Conservation (phyloP, 2,888 invertebrate genomes). For the Xanthia togata region DNA sequence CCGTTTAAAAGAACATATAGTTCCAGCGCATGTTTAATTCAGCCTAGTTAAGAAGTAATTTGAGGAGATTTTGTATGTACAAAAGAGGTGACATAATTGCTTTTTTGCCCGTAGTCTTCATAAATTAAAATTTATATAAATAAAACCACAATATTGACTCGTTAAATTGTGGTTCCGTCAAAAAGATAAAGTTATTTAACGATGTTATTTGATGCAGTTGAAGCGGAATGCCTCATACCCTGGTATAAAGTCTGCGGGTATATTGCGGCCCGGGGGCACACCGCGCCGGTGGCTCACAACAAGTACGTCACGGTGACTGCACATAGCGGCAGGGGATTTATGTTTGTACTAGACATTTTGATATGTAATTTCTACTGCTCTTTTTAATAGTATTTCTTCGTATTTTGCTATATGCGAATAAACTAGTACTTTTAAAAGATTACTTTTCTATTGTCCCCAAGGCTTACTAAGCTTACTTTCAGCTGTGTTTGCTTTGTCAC, state of each 20-base stretch:
- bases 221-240: neutral
- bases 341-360: neutral
- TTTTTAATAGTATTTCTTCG: neutral
- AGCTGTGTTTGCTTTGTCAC: neutral
- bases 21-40: neutral
- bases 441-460: neutral
- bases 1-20: neutral
- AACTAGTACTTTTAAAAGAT: neutral
- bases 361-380: neutral
- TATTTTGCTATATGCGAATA: neutral
- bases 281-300: neutral
- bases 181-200: neutral
- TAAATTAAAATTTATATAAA: neutral
- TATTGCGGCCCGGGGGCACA: constrained; percentile 2
- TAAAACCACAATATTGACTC: neutral
- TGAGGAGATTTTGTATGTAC: neutral
- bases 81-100: neutral
- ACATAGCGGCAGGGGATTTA: neutral
- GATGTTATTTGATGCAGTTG: neutral
- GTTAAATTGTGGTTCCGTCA: neutral
- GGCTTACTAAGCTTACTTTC: neutral
- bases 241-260: neutral
- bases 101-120: neutral
- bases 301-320: constrained; percentile 13
- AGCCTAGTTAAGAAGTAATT: neutral